Conservation (phyloP, 1,140 invertebrate genomes). For the Drosophila nebulosa region DNA sequence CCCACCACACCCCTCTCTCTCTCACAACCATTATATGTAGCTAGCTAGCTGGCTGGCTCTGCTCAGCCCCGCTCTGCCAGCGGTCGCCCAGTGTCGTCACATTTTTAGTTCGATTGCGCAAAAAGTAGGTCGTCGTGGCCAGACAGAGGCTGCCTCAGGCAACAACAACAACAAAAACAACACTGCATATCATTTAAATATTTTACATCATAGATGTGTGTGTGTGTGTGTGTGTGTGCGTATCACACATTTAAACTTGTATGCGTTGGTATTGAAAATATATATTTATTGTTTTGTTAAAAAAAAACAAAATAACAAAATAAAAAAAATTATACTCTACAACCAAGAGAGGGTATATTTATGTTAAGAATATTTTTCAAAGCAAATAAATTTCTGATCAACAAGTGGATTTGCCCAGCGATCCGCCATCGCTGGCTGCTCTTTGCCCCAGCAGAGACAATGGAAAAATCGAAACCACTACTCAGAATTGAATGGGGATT, state of each 20-base stretch:
- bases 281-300: conserved; percentile 46
- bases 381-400: no score
- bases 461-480: no score
- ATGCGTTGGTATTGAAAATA: conserved; percentile 60
- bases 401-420: no score
- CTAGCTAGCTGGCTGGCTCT: neutral
- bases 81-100: conserved; percentile 39
- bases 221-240: conserved; percentile 14
- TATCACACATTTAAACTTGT: conserved; percentile 13
- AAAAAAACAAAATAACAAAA: neutral
- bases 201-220: conserved; percentile 49
- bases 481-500: no score
- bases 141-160: conserved; percentile 49
- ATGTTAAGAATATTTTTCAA: no score
- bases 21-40: neutral
- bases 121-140: conserved; percentile 74
- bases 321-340: neutral
- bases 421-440: no score
- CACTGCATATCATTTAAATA: conserved; percentile 71
- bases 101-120: conserved; percentile 73
- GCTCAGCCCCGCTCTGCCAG: conserved; percentile 8
- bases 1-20: neutral
- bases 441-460: no score
- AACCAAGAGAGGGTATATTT: neutral
- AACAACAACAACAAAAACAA: conserved; percentile 48